phyloP scores from a whole-genome alignment of 2,888 invertebrate species.

The Mayetiola destructor region DNA sequence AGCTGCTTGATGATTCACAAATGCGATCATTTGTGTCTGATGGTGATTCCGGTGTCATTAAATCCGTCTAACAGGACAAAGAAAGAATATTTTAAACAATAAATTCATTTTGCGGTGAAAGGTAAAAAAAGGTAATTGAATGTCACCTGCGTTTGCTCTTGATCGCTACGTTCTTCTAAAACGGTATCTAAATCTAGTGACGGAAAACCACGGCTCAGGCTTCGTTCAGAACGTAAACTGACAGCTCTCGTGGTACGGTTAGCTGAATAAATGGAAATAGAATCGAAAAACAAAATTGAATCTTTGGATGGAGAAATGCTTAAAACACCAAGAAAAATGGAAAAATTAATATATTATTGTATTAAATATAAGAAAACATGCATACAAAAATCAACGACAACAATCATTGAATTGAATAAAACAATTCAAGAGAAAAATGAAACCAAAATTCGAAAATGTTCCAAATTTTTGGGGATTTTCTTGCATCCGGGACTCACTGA shows the following conservation, averaged over 20 bases:
- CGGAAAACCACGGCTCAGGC: slow-evolving; percentile 59
- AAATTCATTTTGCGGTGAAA: neutral
- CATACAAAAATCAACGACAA: neutral
- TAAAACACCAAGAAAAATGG: neutral
- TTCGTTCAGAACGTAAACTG: slow-evolving; percentile 46
- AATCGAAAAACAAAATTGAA: neutral
- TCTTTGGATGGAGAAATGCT: neutral
- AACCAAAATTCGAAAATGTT: neutral
- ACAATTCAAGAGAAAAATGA: neutral
- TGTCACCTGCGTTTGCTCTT: slow-evolving; percentile 48
- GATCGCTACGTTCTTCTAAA: slow-evolving; percentile 67
- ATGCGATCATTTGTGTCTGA: slow-evolving; percentile 28
- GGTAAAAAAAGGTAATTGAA: neutral
- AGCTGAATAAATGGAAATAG: slow-evolving; percentile 25
- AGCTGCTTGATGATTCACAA: slow-evolving; percentile 30
- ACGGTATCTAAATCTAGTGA: slow-evolving; percentile 70
- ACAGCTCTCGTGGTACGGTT: slow-evolving; percentile 44
- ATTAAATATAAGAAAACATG: neutral
- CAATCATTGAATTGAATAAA: neutral
- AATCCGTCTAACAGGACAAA: slow-evolving; percentile 26
- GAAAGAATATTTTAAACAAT: neutral
- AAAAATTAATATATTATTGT: neutral
- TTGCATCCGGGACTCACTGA: slow-evolving; percentile 46
- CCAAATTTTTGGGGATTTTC: neutral
- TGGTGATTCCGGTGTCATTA: slow-evolving; percentile 33